Conservation (phyloP, 92 coral and sea anemone genomes). For the Zoanthus gigantus region DNA sequence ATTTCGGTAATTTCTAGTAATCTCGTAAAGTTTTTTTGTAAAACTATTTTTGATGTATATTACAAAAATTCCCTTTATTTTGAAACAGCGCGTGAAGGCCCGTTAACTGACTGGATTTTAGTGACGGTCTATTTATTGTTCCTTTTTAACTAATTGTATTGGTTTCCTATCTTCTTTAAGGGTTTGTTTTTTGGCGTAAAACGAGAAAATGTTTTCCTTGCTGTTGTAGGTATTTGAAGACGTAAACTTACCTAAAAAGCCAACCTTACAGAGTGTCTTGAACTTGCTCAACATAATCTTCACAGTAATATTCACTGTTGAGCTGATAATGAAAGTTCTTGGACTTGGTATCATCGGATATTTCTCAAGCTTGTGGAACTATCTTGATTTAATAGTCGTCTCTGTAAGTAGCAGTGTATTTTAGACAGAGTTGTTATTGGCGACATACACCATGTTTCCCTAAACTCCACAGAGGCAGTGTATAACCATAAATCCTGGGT, state of each 20-base stretch:
- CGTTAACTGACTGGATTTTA: no score
- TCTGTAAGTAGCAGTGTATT: constrained; percentile 17
- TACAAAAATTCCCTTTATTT: no score
- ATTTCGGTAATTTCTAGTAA: no score
- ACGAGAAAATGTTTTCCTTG: background rate
- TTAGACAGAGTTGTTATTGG: no score
- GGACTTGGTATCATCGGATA: constrained; percentile 39
- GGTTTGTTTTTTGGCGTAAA: background rate
- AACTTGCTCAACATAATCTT: constrained; percentile 14
- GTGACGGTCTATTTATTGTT: no score
- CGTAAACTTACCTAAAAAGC: constrained; percentile 20
- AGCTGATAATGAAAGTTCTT: constrained; percentile 27
- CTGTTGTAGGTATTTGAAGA: constrained; percentile 33
- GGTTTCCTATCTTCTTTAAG: no score
- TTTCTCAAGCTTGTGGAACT: constrained; percentile 41
- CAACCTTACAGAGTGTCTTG: background rate
- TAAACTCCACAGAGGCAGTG: background rate
- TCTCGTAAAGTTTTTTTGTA: no score
- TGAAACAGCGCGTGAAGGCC: no score
- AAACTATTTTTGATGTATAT: no score
- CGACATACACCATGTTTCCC: background rate
- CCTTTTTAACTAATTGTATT: no score
- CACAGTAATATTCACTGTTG: constrained; percentile 14
- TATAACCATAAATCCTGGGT: background rate
- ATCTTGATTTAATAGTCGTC: constrained; percentile 27